phyloP scores from a whole-genome alignment of 2,888 invertebrate genomes.

The Apotomis betuletana region DNA sequence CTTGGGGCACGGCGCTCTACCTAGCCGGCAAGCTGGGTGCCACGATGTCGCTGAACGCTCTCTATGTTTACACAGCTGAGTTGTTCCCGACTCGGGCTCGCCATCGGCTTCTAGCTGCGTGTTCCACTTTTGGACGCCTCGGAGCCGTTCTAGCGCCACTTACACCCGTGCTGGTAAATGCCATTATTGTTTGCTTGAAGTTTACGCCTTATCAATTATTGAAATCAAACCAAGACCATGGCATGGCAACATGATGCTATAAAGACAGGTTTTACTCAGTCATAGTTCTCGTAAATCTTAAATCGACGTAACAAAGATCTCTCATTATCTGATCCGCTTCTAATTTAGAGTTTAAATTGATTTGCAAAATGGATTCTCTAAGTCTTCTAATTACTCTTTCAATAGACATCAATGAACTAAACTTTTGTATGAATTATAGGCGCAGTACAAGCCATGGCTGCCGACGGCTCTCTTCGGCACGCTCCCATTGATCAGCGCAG shows the following conservation, averaged over 20 bases:
- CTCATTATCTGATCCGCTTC: no score
- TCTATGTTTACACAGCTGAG: conserved; percentile 88
- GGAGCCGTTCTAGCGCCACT: conserved; percentile 89
- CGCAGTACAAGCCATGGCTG: conserved; percentile 67
- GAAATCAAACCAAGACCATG: no score
- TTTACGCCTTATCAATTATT: no score
- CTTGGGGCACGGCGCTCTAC: conserved; percentile 68
- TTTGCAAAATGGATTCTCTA: no score
- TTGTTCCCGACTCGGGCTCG: conserved; percentile 88
- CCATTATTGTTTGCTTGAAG: not conserved
- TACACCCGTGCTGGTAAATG: conserved; percentile 84
- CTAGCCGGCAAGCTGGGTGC: conserved; percentile 86
- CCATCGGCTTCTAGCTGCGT: conserved; percentile 86
- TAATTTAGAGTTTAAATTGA: no score
- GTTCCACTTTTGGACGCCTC: conserved; percentile 87
- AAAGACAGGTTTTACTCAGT: no score
- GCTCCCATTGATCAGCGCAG: conserved; percentile 82
- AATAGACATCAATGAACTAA: not conserved
- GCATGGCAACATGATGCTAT: no score
- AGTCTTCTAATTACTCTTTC: no score
- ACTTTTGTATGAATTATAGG: conserved; percentile 51
- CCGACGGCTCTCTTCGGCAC: conserved; percentile 80
- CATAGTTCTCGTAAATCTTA: no score
- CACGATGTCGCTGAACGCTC: conserved; percentile 85
- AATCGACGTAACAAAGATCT: no score